Conservation (phyloP, 2,113 vertebrate species). For the Elephantulus edwardii region DNA sequence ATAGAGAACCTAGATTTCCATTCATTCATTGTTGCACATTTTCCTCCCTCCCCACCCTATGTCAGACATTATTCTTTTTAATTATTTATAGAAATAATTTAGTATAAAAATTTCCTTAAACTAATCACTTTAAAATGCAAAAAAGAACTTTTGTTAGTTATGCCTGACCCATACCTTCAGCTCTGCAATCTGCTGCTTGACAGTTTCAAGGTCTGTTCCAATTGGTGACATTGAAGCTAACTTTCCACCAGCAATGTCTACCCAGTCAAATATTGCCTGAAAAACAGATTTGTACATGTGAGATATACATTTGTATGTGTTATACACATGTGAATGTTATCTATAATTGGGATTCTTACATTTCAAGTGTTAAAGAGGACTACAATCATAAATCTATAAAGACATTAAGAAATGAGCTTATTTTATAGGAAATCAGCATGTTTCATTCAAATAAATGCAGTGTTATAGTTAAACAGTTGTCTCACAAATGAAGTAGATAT, state of each 20-base stretch:
- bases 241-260: conserved; percentile 95
- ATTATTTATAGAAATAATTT: neutral
- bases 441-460: neutral
- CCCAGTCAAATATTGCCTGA: conserved; percentile 98
- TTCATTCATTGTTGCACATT: too few relatives aligned
- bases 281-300: conserved; percentile 69
- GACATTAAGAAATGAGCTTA: neutral
- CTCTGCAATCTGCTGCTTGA: conserved; percentile 98
- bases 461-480: neutral
- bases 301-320: neutral
- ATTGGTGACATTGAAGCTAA: conserved; percentile 96
- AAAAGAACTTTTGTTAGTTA: conserved; percentile 5
- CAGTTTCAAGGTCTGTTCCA: conserved; percentile 98
- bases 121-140: neutral
- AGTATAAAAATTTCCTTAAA: neutral
- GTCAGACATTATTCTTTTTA: neutral
- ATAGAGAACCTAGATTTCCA: too few relatives aligned
- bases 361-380: neutral
- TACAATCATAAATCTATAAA: neutral
- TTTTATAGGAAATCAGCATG: conserved; percentile 1
- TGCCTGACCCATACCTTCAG: conserved; percentile 90
- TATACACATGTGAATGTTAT: too few relatives aligned
- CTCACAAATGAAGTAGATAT: conserved; percentile 2
- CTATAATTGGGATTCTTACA: neutral
- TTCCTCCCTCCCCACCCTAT: too few relatives aligned